Conservation (phyloP, 1,140 invertebrate species). For the Pseudomyrmex flavicornis region DNA sequence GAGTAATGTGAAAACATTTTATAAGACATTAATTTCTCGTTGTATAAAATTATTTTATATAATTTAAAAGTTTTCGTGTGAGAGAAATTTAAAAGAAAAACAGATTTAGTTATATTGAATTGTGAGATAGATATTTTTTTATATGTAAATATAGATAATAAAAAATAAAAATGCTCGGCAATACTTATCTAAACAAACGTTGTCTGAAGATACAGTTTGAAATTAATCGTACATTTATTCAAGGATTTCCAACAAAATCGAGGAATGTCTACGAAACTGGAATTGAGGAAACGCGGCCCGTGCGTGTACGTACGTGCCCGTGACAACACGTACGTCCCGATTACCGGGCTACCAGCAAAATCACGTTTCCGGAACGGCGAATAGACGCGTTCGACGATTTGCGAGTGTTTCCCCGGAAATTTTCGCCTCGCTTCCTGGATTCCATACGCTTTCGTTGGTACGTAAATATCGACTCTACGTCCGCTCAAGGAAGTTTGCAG, state of each 20-base stretch:
- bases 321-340: constrained; percentile 52
- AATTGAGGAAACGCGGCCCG: constrained; percentile 46
- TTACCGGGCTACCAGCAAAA: constrained; percentile 56
- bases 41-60: too few species aligned
- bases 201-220: neutral
- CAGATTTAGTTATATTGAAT: neutral
- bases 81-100: too few species aligned
- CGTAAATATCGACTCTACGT: constrained; percentile 66
- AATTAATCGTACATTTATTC: constrained; percentile 58
- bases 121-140: too few species aligned
- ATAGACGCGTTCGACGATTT: constrained; percentile 73
- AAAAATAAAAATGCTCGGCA: neutral
- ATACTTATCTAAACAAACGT: neutral
- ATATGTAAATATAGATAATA: neutral
- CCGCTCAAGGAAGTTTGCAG: constrained; percentile 58
- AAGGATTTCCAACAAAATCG: constrained; percentile 43
- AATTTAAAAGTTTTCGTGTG: too few species aligned
- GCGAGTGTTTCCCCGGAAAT: constrained; percentile 75
- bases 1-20: neutral
- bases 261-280: constrained; percentile 15
- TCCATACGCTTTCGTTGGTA: constrained; percentile 71
- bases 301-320: constrained; percentile 48
- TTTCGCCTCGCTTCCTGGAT: constrained; percentile 73
- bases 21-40: neutral
- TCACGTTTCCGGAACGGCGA: constrained; percentile 75